Evolutionary conservation across 2,113 vertebrate species (phyloP).

Genomic region (Microcebus tavaratra): DNA sequence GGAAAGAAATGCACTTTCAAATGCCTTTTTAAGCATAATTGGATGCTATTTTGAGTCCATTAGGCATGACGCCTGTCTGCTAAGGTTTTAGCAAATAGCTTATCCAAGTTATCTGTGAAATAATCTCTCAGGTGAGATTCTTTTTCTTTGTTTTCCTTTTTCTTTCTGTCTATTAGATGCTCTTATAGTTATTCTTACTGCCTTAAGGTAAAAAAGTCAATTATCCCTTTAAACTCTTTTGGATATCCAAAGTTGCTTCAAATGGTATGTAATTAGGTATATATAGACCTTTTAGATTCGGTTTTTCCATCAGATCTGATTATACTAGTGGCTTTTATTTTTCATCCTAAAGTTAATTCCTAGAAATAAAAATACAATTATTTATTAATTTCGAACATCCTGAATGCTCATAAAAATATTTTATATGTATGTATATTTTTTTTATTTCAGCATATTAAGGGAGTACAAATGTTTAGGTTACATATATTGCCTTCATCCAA

Average conservation of each 20-base stretch:
- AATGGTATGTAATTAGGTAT: background rate
- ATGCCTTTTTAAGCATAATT: background rate
- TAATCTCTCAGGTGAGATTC: background rate
- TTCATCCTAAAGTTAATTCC: background rate
- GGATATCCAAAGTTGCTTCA: background rate
- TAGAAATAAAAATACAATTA: too few relatives aligned
- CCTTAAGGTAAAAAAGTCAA: background rate
- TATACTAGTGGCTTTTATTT: background rate
- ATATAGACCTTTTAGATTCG: background rate
- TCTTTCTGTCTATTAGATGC: background rate
- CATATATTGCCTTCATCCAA: too few relatives aligned
- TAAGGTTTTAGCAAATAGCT: constrained; percentile 13
- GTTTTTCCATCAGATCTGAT: background rate
- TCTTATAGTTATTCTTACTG: background rate
- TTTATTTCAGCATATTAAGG: too few relatives aligned
- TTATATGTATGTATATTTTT: too few relatives aligned
- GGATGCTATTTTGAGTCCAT: constrained; percentile 9
- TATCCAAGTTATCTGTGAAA: background rate
- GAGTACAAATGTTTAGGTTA: too few relatives aligned
- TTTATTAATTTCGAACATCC: too few relatives aligned
- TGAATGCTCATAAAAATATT: too few relatives aligned
- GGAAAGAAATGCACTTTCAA: background rate
- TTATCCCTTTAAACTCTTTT: background rate
- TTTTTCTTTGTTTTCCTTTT: background rate
- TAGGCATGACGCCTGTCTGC: background rate